A percentile compares a stretch with the other conserved stretches of the same genome.
phyloP scores from a whole-genome alignment of 2,888 invertebrate genomes.

The Nemoura dubitans region DNA sequence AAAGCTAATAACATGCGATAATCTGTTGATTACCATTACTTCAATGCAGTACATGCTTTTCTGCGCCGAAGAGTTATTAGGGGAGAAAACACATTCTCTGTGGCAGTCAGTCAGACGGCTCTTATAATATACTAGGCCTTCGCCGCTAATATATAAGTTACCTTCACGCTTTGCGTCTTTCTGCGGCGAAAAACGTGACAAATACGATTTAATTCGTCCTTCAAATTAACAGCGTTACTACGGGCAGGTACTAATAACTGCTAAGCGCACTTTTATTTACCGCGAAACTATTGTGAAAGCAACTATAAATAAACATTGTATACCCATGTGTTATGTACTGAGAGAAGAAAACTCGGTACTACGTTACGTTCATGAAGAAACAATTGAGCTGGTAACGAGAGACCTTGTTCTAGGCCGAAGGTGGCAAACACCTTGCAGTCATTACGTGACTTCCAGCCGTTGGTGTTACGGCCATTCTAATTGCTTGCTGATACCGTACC shows the following conservation, averaged over 20 bases:
- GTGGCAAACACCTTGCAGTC: not conserved
- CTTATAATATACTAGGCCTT: not conserved
- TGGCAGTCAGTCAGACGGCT: not conserved
- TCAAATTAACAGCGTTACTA: not conserved
- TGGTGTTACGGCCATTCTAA: not conserved
- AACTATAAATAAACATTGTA: not conserved
- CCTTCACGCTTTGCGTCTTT: not conserved
- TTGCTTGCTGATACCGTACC: not conserved
- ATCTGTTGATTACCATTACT: slow-evolving; percentile 1
- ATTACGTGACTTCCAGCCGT: not conserved
- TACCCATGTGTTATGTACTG: not conserved
- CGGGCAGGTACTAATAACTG: not conserved
- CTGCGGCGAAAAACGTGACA: not conserved
- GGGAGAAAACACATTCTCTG: not conserved
- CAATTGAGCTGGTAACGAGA: not conserved
- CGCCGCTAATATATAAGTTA: not conserved
- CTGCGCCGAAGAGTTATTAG: not conserved
- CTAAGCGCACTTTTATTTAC: not conserved
- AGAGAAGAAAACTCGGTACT: not conserved
- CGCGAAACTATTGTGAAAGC: slow-evolving; percentile 5
- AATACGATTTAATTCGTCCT: not conserved
- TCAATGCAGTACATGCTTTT: not conserved
- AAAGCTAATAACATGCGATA: not conserved
- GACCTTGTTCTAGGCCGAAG: not conserved
- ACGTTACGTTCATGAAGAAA: not conserved